Percentiles rank a stretch among this genome's conserved stretches.
Conservation (phyloP, 2,888 invertebrate genomes). For the Nomada fucata region DNA sequence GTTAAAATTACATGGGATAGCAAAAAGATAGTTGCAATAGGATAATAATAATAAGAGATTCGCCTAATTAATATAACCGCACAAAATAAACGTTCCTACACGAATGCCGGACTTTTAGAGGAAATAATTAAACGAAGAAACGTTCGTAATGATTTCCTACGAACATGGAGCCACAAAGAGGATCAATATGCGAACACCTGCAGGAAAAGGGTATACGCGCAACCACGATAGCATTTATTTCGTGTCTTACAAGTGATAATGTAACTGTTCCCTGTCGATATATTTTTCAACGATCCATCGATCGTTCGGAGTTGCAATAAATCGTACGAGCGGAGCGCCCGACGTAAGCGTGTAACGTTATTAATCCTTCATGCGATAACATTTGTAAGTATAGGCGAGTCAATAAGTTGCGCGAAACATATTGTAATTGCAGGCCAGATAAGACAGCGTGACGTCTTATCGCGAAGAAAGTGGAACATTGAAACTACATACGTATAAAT, state of each 20-base stretch:
- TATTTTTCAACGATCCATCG: slow-evolving; percentile 8
- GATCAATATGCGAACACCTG: neutral
- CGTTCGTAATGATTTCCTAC: neutral
- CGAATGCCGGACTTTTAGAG: neutral
- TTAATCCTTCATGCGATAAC: slow-evolving; percentile 45
- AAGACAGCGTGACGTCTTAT: slow-evolving; percentile 36
- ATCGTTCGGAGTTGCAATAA: slow-evolving; percentile 27
- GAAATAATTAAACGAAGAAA: slow-evolving; percentile 20
- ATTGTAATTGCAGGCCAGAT: slow-evolving; percentile 37
- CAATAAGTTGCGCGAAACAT: slow-evolving; percentile 33
- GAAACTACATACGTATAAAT: neutral
- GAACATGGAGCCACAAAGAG: neutral
- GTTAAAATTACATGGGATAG: too few species aligned
- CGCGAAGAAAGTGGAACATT: slow-evolving; percentile 41
- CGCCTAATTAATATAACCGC: too few species aligned
- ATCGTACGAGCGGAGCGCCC: slow-evolving; percentile 21
- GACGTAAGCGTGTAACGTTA: slow-evolving; percentile 10
- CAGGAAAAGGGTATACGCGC: neutral
- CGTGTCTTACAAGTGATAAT: slow-evolving; percentile 16
- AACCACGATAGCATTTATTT: slow-evolving; percentile 19
- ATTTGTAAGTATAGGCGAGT: slow-evolving; percentile 18
- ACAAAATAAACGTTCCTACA: too few species aligned
- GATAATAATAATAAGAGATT: too few species aligned
- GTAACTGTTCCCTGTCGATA: slow-evolving; percentile 30
- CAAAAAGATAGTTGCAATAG: too few species aligned